phyloP scores from a whole-genome alignment of 64 coral and sea anemone species.

The Platygyra sinensis region DNA sequence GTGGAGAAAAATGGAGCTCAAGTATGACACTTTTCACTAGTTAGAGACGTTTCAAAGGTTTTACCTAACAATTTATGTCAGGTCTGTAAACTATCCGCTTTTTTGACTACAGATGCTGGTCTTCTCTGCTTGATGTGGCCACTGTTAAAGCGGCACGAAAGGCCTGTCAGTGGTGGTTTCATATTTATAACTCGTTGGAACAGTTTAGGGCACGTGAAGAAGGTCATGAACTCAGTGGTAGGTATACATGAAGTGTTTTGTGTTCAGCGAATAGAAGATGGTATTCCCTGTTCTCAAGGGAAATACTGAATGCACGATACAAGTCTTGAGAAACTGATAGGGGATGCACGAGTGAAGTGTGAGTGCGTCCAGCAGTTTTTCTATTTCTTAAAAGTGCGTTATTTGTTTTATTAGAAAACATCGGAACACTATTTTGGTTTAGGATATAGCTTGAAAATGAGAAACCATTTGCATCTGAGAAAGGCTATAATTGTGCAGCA shows the following conservation, averaged over 20 bases:
- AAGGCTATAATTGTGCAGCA: no score
- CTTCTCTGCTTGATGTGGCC: constrained; percentile 80
- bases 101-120: constrained; percentile 67
- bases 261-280: no score
- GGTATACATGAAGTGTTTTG: background rate
- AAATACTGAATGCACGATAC: no score
- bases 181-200: constrained; percentile 71
- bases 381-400: no score
- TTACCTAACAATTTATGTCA: background rate
- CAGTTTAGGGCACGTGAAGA: constrained; percentile 25
- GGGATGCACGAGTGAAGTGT: no score
- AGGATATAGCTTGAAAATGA: no score
- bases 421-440: no score
- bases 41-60: background rate
- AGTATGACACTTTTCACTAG: constrained; percentile 9
- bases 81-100: background rate
- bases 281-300: no score
- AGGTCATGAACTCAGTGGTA: background rate
- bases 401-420: no score
- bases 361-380: no score
- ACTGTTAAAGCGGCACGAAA: constrained; percentile 58
- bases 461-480: no score
- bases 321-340: no score
- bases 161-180: constrained; percentile 91
- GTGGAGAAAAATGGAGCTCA: constrained; percentile 94